Conservation (phyloP, 2,797 vertebrate genomes). For the Megalops cyprinoides region DNA sequence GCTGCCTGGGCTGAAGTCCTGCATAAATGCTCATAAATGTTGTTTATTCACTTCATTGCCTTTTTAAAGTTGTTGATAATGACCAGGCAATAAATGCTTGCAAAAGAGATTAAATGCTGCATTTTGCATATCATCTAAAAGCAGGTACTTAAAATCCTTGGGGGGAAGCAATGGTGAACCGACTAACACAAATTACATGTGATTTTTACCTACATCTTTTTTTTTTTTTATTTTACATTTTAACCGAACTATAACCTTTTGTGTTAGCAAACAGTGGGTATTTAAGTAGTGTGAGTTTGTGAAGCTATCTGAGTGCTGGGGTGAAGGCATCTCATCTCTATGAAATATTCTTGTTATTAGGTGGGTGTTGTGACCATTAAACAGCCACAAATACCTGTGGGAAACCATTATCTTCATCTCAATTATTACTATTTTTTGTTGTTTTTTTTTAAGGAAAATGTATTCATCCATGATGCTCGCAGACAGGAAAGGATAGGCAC, state of each 20-base stretch:
- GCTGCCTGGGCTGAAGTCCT: no score
- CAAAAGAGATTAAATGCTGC: no score
- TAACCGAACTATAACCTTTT: not conserved
- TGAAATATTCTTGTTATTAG: constrained; percentile 50
- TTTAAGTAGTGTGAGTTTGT: not conserved
- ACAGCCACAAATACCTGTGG: constrained; percentile 48
- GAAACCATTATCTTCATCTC: constrained; percentile 54
- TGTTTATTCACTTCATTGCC: no score
- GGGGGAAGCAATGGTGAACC: not conserved
- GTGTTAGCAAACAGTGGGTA: not conserved
- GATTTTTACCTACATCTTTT: not conserved
- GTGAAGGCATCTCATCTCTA: not conserved
- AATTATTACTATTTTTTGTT: constrained; percentile 47
- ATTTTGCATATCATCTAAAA: no score
- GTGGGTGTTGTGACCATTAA: constrained; percentile 36
- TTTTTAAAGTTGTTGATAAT: no score
- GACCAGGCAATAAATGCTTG: no score
- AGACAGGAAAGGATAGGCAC: constrained; percentile 60
- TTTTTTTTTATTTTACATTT: not conserved
- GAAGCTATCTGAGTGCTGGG: no score
- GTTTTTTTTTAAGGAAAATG: constrained; percentile 32
- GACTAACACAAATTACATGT: not conserved
- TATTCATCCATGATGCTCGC: constrained; percentile 63
- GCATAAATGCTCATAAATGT: no score
- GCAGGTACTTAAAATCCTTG: no score